phyloP scores from a whole-genome alignment of 2,113 vertebrate genomes.

The Rhipidura dahli region DNA sequence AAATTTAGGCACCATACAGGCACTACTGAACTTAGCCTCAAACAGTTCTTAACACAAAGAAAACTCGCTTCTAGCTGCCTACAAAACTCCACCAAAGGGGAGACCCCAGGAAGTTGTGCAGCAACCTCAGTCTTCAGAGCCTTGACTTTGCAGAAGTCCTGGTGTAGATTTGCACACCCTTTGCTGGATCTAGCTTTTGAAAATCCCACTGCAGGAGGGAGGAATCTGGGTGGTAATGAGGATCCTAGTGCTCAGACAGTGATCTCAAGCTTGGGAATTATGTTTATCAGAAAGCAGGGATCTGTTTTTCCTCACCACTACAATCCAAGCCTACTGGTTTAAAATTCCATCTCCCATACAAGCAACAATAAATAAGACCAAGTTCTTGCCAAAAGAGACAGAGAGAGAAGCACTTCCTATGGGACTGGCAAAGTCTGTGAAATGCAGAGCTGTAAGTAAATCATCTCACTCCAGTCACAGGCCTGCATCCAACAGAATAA shows the following conservation, averaged over 20 bases:
- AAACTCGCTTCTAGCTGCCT: background rate
- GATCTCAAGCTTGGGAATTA: background rate
- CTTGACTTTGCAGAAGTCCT: background rate
- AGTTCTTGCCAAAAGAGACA: conserved; percentile 12
- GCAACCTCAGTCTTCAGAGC: background rate
- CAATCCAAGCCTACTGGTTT: background rate
- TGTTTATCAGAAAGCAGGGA: conserved; percentile 18
- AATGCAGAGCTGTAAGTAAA: conserved; percentile 6
- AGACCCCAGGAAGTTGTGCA: background rate
- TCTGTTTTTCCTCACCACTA: conserved; percentile 21
- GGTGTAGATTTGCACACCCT: background rate
- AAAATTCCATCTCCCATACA: conserved; percentile 12
- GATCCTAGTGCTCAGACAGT: background rate
- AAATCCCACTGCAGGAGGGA: background rate
- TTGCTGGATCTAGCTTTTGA: background rate
- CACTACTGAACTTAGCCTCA: background rate
- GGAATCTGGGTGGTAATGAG: background rate
- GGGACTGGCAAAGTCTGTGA: background rate
- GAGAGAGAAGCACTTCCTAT: conserved; percentile 12
- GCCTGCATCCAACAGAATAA: background rate
- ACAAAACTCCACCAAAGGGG: background rate
- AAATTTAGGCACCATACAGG: background rate
- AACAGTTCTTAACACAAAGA: background rate
- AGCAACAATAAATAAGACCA: conserved; percentile 36
- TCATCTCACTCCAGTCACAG: conserved; percentile 5